Evolutionary conservation across 2,797 vertebrate genomes (phyloP).

Genomic region (Microctenopoma steveboyesi): DNA sequence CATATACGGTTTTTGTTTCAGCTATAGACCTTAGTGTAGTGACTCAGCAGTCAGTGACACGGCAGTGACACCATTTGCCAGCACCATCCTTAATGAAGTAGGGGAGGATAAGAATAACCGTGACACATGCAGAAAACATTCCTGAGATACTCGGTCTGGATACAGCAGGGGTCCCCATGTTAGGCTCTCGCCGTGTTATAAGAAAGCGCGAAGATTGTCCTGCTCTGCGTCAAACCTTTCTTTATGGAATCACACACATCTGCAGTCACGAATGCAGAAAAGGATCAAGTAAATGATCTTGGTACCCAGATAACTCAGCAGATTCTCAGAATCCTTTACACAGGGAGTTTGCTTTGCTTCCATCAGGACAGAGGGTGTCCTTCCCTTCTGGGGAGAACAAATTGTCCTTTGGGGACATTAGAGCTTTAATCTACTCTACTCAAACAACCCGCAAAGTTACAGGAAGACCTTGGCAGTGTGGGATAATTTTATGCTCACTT

Average conservation of each 20-base stretch:
- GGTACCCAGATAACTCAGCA: not conserved
- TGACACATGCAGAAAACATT: slow-evolving; percentile 71
- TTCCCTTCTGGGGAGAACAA: not conserved
- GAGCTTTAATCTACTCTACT: slow-evolving; percentile 3
- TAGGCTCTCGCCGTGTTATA: slow-evolving; percentile 21
- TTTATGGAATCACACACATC: not conserved
- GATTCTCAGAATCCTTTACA: not conserved
- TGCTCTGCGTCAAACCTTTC: not conserved
- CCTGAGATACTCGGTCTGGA: slow-evolving; percentile 48
- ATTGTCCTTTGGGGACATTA: not conserved
- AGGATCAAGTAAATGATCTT: not conserved
- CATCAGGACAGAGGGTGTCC: slow-evolving; percentile 1
- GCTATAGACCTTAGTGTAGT: slow-evolving; percentile 47
- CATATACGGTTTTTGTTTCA: slow-evolving; percentile 34
- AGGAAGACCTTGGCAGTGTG: slow-evolving; percentile 1
- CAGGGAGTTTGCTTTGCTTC: slow-evolving; percentile 4
- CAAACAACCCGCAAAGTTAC: not conserved
- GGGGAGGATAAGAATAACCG: slow-evolving; percentile 72
- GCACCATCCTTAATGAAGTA: slow-evolving; percentile 36
- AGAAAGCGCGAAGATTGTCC: not conserved
- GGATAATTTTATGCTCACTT: not conserved
- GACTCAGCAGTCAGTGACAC: slow-evolving; percentile 71
- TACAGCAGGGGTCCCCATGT: slow-evolving; percentile 39
- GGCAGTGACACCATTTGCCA: slow-evolving; percentile 64
- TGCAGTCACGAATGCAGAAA: not conserved